Evolutionary conservation across 1,140 invertebrate genomes (phyloP).

Genomic region (Drosophila sp.): DNA sequence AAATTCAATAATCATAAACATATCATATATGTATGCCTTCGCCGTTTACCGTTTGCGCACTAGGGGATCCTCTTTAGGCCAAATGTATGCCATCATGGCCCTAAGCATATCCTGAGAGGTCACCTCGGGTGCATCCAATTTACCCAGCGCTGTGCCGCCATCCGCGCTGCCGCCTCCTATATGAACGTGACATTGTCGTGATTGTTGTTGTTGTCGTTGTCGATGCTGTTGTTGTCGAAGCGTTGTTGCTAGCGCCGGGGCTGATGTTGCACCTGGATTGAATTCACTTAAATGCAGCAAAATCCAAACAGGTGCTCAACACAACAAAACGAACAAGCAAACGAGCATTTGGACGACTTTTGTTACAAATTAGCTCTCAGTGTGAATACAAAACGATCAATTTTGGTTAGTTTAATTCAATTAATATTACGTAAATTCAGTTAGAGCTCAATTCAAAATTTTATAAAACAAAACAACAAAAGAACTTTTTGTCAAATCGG

Average conservation of each 20-base stretch:
- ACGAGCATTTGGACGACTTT: constrained; percentile 48
- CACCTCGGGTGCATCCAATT: constrained; percentile 86
- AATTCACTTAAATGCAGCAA: constrained; percentile 80
- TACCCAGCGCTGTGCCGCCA: constrained; percentile 84
- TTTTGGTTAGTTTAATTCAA: constrained; percentile 39
- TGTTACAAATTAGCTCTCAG: constrained; percentile 30
- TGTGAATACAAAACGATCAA: constrained; percentile 22
- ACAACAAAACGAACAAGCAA: constrained; percentile 80
- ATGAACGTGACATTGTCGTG: constrained; percentile 92
- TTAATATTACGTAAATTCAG: not conserved
- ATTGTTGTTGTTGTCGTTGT: constrained; percentile 66
- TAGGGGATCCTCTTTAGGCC: constrained; percentile 90
- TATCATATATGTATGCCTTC: not conserved
- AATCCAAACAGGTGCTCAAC: constrained; percentile 79
- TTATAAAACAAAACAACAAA: constrained; percentile 15
- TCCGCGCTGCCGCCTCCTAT: constrained; percentile 90
- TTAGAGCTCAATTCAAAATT: constrained; percentile 15
- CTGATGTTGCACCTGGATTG: constrained; percentile 62
- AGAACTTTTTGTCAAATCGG: constrained; percentile 26
- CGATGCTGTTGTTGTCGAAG: constrained; percentile 56
- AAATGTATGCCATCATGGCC: constrained; percentile 96
- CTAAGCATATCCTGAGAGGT: constrained; percentile 91
- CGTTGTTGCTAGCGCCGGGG: constrained; percentile 34
- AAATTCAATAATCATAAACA: not conserved
- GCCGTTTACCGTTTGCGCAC: constrained; percentile 64